phyloP scores from a whole-genome alignment of 2,113 vertebrate species.

The Channa argus region DNA sequence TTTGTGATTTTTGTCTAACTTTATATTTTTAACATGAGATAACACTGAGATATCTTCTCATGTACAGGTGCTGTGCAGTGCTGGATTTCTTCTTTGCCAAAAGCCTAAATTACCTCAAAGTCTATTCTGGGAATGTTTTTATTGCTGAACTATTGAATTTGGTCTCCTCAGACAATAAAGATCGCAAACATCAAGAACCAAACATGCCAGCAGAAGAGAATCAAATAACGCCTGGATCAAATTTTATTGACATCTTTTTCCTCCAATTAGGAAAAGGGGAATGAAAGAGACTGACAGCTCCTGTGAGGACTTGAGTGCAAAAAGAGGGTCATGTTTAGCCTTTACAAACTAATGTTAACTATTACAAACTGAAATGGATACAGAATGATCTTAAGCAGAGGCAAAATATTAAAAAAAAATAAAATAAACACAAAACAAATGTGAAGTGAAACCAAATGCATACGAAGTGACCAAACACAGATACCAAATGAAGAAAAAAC shows the following conservation, averaged over 20 bases:
- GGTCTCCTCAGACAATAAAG: slow-evolving; percentile 62
- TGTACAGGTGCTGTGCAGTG: not conserved
- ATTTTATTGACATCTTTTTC: slow-evolving; percentile 57
- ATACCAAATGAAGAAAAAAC: no score
- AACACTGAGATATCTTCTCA: slow-evolving; percentile 9
- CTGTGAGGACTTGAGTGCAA: not conserved
- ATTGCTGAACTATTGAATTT: slow-evolving; percentile 48
- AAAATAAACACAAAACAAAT: no score
- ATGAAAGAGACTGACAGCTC: slow-evolving; percentile 26
- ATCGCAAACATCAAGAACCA: slow-evolving; percentile 53
- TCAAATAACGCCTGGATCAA: slow-evolving; percentile 53
- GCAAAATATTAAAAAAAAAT: no score
- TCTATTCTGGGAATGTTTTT: slow-evolving; percentile 26
- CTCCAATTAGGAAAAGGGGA: slow-evolving; percentile 43
- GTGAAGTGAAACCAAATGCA: no score
- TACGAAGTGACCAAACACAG: no score
- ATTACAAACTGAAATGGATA: not conserved
- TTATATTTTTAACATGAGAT: not conserved
- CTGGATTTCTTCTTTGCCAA: slow-evolving; percentile 1
- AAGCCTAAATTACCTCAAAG: slow-evolving; percentile 21
- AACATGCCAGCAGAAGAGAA: slow-evolving; percentile 38
- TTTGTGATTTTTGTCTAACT: not conserved
- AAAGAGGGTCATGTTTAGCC: not conserved
- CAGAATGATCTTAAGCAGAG: no score
- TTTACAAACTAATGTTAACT: not conserved